These are phyloP conservation scores for Chironomus tentans DNA, from an alignment of 2,888 invertebrate genomes.

Conservation along the genomic window DNA sequence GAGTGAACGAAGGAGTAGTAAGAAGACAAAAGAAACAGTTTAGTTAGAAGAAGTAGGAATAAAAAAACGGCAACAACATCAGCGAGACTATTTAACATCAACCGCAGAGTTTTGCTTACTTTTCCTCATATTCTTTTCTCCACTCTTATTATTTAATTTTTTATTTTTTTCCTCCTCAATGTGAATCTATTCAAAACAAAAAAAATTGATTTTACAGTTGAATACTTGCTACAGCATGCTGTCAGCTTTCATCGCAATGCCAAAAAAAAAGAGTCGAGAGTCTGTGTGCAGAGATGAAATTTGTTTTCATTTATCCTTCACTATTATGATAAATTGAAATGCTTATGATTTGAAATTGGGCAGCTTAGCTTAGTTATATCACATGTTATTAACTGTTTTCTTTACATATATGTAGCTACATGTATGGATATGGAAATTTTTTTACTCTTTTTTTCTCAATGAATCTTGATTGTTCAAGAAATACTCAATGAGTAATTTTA, in stretches of 20 bases:
- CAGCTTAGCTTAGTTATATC: too few relatives aligned
- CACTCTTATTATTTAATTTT: not conserved
- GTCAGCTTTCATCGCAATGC: not conserved
- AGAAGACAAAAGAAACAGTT: not conserved
- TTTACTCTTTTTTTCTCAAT: too few relatives aligned
- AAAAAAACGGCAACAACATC: not conserved
- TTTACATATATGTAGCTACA: too few relatives aligned
- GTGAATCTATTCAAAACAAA: not conserved
- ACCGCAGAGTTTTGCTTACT: not conserved
- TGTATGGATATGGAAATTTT: too few relatives aligned
- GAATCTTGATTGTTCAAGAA: too few relatives aligned
- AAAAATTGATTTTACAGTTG: not conserved
- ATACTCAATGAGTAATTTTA: too few relatives aligned
- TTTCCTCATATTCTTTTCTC: too few relatives aligned
- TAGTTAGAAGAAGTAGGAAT: not conserved
- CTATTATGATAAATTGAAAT: too few relatives aligned
- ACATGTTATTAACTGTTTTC: too few relatives aligned
- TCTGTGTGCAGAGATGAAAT: not conserved
- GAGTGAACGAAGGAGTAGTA: not conserved
- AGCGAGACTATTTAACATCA: not conserved
- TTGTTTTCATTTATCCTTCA: too few relatives aligned
- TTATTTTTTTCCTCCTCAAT: not conserved
- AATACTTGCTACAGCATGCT: not conserved
- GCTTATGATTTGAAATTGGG: too few relatives aligned
- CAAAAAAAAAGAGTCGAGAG: not conserved